Evolutionary conservation across 2,888 invertebrate species (phyloP).

Genomic region (Eucera pruinosa): DNA sequence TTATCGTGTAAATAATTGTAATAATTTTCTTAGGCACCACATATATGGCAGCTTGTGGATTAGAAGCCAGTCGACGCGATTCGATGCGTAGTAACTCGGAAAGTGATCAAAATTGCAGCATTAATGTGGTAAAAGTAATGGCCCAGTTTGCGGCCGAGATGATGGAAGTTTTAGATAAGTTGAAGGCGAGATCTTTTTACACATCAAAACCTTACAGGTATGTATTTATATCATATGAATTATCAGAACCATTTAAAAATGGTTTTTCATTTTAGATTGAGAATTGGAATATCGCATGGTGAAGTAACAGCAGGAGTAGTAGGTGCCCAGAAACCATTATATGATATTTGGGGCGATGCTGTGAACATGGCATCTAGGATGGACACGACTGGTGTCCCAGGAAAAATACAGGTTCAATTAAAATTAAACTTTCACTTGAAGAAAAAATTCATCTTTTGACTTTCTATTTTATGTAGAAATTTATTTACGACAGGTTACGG

Average conservation of each 20-base stretch:
- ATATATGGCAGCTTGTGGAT: conserved; percentile 98
- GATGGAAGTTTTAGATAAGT: conserved; percentile 87
- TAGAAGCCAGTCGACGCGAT: conserved; percentile 90
- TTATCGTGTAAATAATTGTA: too few species aligned
- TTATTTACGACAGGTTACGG: conserved; percentile 86
- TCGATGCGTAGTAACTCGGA: conserved; percentile 83
- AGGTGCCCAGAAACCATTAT: conserved; percentile 96
- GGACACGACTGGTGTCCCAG: conserved; percentile 95
- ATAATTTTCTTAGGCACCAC: conserved; percentile 88
- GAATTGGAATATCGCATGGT: conserved; percentile 94
- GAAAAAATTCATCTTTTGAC: not conserved
- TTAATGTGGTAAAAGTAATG: conserved; percentile 86
- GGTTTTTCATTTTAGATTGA: conserved; percentile 65
- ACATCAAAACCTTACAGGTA: conserved; percentile 78
- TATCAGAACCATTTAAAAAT: not conserved
- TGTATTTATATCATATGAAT: conserved; percentile 12
- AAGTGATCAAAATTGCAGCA: conserved; percentile 72
- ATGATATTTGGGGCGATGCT: conserved; percentile 98
- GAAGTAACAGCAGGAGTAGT: conserved; percentile 97
- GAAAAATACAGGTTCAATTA: conserved; percentile 89
- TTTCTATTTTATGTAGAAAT: not conserved
- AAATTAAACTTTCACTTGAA: not conserved
- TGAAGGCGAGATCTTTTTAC: conserved; percentile 86
- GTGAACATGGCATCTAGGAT: conserved; percentile 98
- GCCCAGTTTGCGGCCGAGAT: conserved; percentile 91